phyloP scores from a whole-genome alignment of 2,888 invertebrate genomes.

The Oligia strigilis region DNA sequence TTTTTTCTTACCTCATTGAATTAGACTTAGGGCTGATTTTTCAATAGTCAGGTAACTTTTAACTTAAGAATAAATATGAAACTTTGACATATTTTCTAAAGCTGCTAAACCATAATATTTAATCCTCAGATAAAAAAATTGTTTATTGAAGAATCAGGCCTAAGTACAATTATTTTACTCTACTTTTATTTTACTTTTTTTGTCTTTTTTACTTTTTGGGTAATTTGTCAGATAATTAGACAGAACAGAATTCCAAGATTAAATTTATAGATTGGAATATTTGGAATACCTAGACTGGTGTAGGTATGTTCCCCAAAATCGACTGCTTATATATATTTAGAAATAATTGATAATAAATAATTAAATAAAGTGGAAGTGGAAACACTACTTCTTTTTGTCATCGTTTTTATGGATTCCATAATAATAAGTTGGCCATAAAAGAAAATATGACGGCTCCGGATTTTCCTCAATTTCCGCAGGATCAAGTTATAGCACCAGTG shows the following conservation, averaged over 20 bases:
- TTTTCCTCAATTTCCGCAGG: constrained; percentile 50
- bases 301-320: neutral
- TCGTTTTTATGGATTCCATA: constrained; percentile 37
- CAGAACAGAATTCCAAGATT: neutral
- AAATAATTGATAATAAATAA: neutral
- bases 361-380: neutral
- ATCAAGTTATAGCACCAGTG: constrained; percentile 33
- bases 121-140: too few species aligned
- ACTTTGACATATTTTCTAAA: too few species aligned
- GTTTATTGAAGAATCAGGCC: too few species aligned
- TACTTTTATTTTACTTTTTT: too few species aligned
- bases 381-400: neutral
- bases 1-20: neutral
- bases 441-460: constrained; percentile 30
- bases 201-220: too few species aligned
- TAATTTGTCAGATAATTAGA: too few species aligned
- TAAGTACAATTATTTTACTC: too few species aligned
- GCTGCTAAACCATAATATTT: too few species aligned
- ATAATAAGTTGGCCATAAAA: constrained; percentile 46
- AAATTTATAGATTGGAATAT: neutral
- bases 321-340: neutral
- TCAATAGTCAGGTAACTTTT: too few species aligned
- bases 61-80: too few species aligned
- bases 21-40: too few species aligned
- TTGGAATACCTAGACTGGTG: neutral